Percentiles rank a stretch among this genome's conserved stretches.
phyloP scores from a whole-genome alignment of 2,888 invertebrate genomes.

The Herminia tarsipennalis region DNA sequence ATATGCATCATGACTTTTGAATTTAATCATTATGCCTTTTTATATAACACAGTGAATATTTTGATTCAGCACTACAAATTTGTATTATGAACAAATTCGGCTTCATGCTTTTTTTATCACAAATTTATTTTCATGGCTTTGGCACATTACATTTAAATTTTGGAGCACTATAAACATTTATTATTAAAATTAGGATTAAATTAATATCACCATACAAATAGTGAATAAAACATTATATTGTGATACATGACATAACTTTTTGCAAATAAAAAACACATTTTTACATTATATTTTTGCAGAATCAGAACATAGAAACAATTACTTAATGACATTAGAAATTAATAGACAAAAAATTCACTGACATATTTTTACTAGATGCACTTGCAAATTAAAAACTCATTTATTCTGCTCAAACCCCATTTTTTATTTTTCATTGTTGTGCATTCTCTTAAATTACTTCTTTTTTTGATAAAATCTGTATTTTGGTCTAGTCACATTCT shows the following conservation, averaged over 20 bases:
- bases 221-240: too few species aligned
- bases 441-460: constrained; percentile 55
- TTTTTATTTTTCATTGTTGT: constrained; percentile 72
- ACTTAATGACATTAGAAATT: constrained; percentile 8
- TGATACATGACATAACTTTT: too few species aligned
- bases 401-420: constrained; percentile 83
- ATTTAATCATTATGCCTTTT: constrained; percentile 21
- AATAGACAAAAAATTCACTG: constrained; percentile 24
- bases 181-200: constrained; percentile 21
- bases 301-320: constrained; percentile 3
- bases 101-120: constrained; percentile 39
- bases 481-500: constrained; percentile 39
- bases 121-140: constrained; percentile 38
- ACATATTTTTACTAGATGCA: constrained; percentile 38
- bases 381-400: constrained; percentile 73
- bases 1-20: constrained; percentile 26
- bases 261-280: too few species aligned
- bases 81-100: constrained; percentile 34
- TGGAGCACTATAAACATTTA: constrained; percentile 16
- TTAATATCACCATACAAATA: too few species aligned
- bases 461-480: constrained; percentile 25
- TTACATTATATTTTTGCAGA: constrained; percentile 18
- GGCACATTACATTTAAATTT: constrained; percentile 32
- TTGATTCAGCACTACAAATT: constrained; percentile 32
- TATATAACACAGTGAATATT: constrained; percentile 32